phyloP scores from a whole-genome alignment of 2,888 invertebrate genomes.

The Congeria kusceri region DNA sequence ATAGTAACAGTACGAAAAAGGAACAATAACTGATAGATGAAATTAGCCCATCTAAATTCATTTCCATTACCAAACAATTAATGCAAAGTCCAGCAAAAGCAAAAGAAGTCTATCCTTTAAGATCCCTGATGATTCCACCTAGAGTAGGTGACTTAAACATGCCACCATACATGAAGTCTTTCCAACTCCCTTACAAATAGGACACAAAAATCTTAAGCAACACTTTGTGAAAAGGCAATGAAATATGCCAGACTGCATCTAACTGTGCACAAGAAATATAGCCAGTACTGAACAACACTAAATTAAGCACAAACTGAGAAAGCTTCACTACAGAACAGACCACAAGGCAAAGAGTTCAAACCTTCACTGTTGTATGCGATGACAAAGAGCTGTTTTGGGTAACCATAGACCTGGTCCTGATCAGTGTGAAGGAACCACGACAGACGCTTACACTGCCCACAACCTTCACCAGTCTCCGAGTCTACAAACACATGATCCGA shows the following conservation, averaged over 20 bases:
- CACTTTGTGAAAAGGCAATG: neutral
- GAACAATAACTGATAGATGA: too few relatives aligned
- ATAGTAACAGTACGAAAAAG: too few relatives aligned
- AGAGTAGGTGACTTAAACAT: too few relatives aligned
- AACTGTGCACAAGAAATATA: neutral
- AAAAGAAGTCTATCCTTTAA: too few relatives aligned
- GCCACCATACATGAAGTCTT: too few relatives aligned
- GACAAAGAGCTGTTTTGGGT: slow-evolving; percentile 59
- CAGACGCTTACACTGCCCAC: slow-evolving; percentile 45
- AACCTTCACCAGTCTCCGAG: slow-evolving; percentile 21
- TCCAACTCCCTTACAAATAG: too few relatives aligned
- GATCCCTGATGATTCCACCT: too few relatives aligned
- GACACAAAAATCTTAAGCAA: too few relatives aligned
- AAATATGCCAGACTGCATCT: neutral
- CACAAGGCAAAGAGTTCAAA: slow-evolving; percentile 30
- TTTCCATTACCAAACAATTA: too few relatives aligned
- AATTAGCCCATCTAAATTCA: too few relatives aligned
- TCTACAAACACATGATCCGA: slow-evolving; percentile 39
- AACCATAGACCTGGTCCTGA: slow-evolving; percentile 61
- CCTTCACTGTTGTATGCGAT: slow-evolving; percentile 60
- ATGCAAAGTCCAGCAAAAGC: too few relatives aligned
- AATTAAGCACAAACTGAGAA: neutral
- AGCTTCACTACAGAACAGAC: slow-evolving; percentile 5
- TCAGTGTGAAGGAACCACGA: slow-evolving; percentile 55
- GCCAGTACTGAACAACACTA: neutral